A percentile compares a stretch with the other conserved stretches of the same genome.
These are phyloP conservation scores for Drosophila lini DNA, from an alignment of 1,140 invertebrate species.

Conservation along the genomic window DNA sequence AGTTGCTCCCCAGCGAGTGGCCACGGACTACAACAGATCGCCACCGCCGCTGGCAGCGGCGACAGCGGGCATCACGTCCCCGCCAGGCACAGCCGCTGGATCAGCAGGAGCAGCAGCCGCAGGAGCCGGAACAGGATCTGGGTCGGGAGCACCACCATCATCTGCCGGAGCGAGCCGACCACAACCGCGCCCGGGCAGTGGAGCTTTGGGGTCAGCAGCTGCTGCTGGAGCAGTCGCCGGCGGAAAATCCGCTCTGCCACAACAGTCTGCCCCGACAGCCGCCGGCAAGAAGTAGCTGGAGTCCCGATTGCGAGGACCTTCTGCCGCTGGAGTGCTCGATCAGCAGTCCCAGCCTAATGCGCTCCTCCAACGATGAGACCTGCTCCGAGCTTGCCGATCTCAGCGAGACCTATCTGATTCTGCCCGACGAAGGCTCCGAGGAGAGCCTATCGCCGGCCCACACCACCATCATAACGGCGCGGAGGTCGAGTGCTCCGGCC, in stretches of 20 bases:
- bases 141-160: constrained; percentile 16
- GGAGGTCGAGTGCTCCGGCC: constrained; percentile 60
- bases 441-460: constrained; percentile 71
- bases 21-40: constrained; percentile 60
- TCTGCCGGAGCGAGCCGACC: constrained; percentile 61
- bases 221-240: constrained; percentile 59
- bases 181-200: constrained; percentile 79
- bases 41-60: constrained; percentile 54
- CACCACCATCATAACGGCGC: constrained; percentile 71
- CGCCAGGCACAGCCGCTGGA: constrained; percentile 34
- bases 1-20: constrained; percentile 32
- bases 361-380: constrained; percentile 68
- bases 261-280: constrained; percentile 82
- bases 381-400: constrained; percentile 58
- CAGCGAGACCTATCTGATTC: constrained; percentile 63
- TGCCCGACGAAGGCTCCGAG: constrained; percentile 40
- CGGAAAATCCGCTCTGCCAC: constrained; percentile 76
- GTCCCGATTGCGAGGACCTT: constrained; percentile 45
- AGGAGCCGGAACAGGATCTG: constrained; percentile 31
- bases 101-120: constrained; percentile 46
- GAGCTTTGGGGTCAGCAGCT: constrained; percentile 79
- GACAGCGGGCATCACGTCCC: constrained; percentile 40
- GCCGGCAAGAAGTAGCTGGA: constrained; percentile 82
- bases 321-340: constrained; percentile 73
- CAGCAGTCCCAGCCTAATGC: constrained; percentile 83